Evolutionary conservation across 2,113 vertebrate species (phyloP).

Genomic region (Neolamprologus falcicula): DNA sequence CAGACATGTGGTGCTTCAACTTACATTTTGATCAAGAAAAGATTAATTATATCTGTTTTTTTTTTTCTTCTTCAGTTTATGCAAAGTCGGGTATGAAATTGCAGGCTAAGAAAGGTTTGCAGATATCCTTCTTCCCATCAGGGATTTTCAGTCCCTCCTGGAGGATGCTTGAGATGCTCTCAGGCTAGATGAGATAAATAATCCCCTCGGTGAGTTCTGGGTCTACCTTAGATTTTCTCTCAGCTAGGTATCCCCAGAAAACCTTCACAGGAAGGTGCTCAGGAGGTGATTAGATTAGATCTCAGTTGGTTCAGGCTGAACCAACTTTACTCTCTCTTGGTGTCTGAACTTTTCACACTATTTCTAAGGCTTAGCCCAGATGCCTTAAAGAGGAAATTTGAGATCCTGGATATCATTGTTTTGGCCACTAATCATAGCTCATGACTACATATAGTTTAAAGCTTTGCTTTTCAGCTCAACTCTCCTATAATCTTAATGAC

Average conservation of each 20-base stretch:
- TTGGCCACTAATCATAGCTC: background rate
- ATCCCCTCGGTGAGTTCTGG: background rate
- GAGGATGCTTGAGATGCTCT: background rate
- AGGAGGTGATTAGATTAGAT: background rate
- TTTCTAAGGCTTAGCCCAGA: background rate
- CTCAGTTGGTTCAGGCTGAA: background rate
- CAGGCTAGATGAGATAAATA: background rate
- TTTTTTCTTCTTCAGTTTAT: background rate
- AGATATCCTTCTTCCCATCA: background rate
- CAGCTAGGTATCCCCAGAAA: background rate
- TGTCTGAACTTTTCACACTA: background rate
- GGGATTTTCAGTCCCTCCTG: background rate
- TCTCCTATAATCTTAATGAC: background rate
- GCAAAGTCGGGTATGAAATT: background rate
- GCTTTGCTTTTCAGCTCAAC: background rate
- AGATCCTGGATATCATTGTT: background rate
- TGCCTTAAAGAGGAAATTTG: background rate
- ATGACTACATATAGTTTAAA: background rate
- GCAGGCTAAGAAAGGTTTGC: background rate
- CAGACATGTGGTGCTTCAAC: background rate
- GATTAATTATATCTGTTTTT: fast-evolving
- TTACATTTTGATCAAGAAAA: background rate
- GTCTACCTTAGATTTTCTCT: background rate
- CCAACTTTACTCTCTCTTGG: background rate
- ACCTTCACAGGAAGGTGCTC: background rate